Percentiles rank a stretch among this genome's conserved stretches.
Conservation (phyloP, 2,797 vertebrate species). For the Gymnocypris eckloni region DNA sequence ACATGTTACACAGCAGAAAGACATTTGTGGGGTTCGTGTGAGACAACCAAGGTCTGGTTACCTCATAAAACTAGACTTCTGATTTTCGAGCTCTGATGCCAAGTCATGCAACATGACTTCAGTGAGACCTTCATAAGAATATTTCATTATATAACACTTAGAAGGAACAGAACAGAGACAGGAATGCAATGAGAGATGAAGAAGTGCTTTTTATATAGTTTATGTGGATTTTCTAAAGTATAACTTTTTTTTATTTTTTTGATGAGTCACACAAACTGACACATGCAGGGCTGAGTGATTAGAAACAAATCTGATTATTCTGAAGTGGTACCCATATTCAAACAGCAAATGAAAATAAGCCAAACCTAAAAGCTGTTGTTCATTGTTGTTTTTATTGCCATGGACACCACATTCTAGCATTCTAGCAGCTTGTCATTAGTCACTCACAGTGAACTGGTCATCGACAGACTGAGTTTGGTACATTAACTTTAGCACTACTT, state of each 20-base stretch:
- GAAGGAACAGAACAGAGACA: neutral
- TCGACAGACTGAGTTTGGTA: conserved; percentile 13
- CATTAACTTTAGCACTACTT: neutral
- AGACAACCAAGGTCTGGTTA: conserved; percentile 45
- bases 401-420: conserved; percentile 12
- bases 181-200: neutral
- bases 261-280: neutral
- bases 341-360: neutral
- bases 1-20: conserved; percentile 17
- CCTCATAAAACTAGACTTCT: conserved; percentile 19
- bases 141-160: neutral
- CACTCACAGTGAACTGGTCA: neutral
- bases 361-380: neutral
- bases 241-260: neutral
- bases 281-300: neutral
- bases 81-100: conserved; percentile 25
- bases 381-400: neutral
- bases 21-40: conserved; percentile 32
- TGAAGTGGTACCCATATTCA: neutral
- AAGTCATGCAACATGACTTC: conserved; percentile 26
- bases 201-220: neutral
- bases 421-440: conserved; percentile 35
- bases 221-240: neutral
- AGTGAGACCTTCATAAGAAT: neutral
- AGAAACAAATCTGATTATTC: neutral